phyloP scores from a whole-genome alignment of 1,140 invertebrate genomes.

The Drosophila elegans region DNA sequence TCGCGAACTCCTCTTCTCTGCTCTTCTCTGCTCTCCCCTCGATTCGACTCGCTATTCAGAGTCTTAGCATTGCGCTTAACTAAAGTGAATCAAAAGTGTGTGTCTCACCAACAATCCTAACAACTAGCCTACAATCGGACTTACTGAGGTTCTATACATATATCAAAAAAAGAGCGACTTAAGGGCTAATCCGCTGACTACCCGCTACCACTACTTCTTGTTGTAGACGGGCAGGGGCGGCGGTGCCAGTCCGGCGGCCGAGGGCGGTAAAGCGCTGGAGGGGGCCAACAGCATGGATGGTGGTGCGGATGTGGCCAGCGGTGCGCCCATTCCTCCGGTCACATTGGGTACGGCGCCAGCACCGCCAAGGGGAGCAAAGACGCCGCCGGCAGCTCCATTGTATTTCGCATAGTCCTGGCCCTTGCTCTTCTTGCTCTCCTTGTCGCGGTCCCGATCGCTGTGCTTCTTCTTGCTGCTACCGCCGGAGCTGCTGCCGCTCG shows the following conservation, averaged over 20 bases:
- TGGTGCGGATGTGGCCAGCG: conserved; percentile 32
- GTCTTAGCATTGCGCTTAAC: conserved; percentile 41
- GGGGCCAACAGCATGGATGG: conserved; percentile 54
- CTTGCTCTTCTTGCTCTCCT: conserved; percentile 82
- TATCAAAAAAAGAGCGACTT: conserved; percentile 29
- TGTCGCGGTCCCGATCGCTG: conserved; percentile 86
- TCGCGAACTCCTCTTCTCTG: background rate
- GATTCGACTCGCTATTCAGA: conserved; percentile 9
- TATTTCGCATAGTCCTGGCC: conserved; percentile 75
- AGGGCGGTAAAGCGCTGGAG: conserved; percentile 1
- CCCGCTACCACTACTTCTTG: conserved; percentile 62
- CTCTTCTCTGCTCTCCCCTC: conserved; percentile 2
- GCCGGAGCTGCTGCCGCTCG: conserved; percentile 40
- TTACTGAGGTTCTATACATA: conserved; percentile 41
- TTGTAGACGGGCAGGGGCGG: conserved; percentile 65
- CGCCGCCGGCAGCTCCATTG: conserved; percentile 59
- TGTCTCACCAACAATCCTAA: conserved; percentile 65
- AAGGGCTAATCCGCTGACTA: conserved; percentile 4
- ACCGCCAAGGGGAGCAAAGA: conserved; percentile 63
- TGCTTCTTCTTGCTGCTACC: conserved; percentile 85
- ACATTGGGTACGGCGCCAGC: conserved; percentile 63
- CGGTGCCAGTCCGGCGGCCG: conserved; percentile 26
- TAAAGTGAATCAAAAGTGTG: conserved; percentile 62
- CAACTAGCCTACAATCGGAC: conserved; percentile 49
- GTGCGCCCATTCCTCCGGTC: conserved; percentile 21